Percentiles rank a stretch among this genome's conserved stretches.
These are phyloP conservation scores for Amazona guildingii DNA, from an alignment of 2,113 vertebrate genomes.

Conservation along the genomic window DNA sequence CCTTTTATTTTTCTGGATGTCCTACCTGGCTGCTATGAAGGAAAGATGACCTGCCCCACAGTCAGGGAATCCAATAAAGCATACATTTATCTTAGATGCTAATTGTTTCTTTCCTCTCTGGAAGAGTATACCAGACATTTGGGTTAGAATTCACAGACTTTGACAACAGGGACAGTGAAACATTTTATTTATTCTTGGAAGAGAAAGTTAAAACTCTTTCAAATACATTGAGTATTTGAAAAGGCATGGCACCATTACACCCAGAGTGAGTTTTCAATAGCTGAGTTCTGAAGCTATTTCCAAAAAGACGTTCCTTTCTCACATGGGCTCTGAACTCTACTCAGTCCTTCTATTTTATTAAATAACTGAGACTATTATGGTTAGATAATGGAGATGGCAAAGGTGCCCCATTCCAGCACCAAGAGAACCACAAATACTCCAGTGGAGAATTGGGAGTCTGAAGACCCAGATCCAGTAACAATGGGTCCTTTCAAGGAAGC, in stretches of 20 bases:
- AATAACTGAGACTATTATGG: constrained; percentile 4
- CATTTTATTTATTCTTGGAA: constrained; percentile 24
- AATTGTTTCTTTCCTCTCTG: not conserved
- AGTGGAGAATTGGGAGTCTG: not conserved
- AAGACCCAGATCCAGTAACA: constrained; percentile 56
- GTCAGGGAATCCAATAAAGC: not conserved
- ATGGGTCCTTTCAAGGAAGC: constrained; percentile 65
- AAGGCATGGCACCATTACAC: not conserved
- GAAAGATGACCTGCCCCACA: not conserved
- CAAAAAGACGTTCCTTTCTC: not conserved
- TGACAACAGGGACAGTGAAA: not conserved
- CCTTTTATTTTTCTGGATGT: not conserved
- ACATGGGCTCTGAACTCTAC: not conserved
- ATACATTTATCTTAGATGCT: not conserved
- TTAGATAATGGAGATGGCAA: constrained; percentile 35
- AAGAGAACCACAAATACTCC: not conserved
- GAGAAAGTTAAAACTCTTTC: constrained; percentile 1
- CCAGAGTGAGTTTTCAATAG: not conserved
- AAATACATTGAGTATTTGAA: not conserved
- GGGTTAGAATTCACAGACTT: constrained; percentile 4
- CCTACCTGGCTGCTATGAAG: not conserved
- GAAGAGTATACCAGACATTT: not conserved
- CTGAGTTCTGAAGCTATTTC: not conserved
- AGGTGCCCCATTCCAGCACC: constrained; percentile 27
- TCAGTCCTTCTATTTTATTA: not conserved